These are phyloP conservation scores for Orchesellides sinensis DNA, from an alignment of 2,888 invertebrate genomes.

Conservation along the genomic window DNA sequence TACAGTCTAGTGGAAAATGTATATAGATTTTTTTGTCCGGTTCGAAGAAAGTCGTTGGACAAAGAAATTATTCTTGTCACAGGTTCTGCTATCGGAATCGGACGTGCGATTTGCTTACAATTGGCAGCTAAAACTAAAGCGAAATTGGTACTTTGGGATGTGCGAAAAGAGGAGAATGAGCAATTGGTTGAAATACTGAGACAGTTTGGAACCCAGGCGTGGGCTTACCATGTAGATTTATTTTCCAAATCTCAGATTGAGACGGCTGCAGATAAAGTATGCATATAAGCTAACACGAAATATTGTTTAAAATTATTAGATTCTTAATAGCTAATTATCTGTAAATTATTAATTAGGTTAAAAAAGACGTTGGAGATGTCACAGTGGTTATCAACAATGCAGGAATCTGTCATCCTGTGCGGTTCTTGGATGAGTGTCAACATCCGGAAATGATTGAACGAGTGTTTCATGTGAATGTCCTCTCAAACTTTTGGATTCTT, in stretches of 20 bases:
- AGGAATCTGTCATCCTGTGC: slow-evolving; percentile 89
- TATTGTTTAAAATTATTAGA: neutral
- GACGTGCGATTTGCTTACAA: slow-evolving; percentile 82
- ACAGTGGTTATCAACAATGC: slow-evolving; percentile 88
- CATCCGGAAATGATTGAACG: slow-evolving; percentile 80
- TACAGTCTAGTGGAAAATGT: slow-evolving; percentile 38
- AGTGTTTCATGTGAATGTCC: slow-evolving; percentile 81
- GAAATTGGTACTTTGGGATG: slow-evolving; percentile 83
- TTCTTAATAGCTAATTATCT: too few relatives aligned
- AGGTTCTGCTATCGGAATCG: slow-evolving; percentile 84
- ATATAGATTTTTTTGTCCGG: slow-evolving; percentile 47
- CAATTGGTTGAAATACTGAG: slow-evolving; percentile 79
- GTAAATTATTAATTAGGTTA: slow-evolving; percentile 77
- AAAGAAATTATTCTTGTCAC: slow-evolving; percentile 78
- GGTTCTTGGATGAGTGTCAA: slow-evolving; percentile 79
- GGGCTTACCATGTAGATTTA: slow-evolving; percentile 80
- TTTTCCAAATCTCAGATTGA: slow-evolving; percentile 79
- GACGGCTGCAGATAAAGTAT: slow-evolving; percentile 54
- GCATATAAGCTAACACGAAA: neutral
- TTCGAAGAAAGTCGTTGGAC: slow-evolving; percentile 39
- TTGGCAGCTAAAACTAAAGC: slow-evolving; percentile 80
- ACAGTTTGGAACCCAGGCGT: slow-evolving; percentile 78
- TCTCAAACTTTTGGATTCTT: slow-evolving; percentile 83
- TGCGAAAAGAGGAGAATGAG: slow-evolving; percentile 80
- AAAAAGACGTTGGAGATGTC: slow-evolving; percentile 80